These are phyloP conservation scores for Herpetotheres cachinnans DNA, from an alignment of 2,113 vertebrate species.

Conservation along the genomic window DNA sequence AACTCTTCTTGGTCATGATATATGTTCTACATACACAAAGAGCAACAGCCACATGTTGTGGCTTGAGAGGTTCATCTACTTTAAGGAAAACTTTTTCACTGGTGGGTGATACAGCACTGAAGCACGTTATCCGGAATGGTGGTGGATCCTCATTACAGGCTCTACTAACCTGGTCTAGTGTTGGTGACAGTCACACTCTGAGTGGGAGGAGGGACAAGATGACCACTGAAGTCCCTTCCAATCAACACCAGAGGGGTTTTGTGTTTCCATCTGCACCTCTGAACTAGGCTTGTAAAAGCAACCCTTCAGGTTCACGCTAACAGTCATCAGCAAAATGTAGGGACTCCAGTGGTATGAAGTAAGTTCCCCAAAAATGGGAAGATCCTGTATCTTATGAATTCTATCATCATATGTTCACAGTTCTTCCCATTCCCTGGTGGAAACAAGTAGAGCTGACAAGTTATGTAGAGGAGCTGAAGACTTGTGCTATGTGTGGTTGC, in stretches of 20 bases:
- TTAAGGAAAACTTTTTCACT: background rate
- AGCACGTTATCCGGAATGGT: background rate
- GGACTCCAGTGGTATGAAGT: background rate
- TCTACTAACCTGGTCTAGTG: background rate
- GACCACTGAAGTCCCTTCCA: background rate
- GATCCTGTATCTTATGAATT: background rate
- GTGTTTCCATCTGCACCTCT: background rate
- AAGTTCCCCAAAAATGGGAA: background rate
- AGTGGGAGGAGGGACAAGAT: background rate
- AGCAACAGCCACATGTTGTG: background rate
- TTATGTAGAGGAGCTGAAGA: background rate
- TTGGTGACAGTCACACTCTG: background rate
- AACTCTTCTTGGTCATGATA: background rate
- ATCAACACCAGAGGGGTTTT: background rate
- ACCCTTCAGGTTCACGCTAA: background rate
- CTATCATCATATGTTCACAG: background rate
- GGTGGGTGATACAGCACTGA: background rate
- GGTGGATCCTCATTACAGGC: background rate
- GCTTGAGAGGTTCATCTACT: background rate
- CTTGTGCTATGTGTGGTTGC: background rate
- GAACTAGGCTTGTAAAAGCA: background rate
- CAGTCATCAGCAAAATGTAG: background rate
- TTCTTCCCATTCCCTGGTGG: background rate
- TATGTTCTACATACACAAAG: background rate
- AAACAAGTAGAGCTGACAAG: background rate